Base-by-base conservation (phyloP, 2,888 invertebrate genomes). In the Hoplodrina blanda region DNA sequence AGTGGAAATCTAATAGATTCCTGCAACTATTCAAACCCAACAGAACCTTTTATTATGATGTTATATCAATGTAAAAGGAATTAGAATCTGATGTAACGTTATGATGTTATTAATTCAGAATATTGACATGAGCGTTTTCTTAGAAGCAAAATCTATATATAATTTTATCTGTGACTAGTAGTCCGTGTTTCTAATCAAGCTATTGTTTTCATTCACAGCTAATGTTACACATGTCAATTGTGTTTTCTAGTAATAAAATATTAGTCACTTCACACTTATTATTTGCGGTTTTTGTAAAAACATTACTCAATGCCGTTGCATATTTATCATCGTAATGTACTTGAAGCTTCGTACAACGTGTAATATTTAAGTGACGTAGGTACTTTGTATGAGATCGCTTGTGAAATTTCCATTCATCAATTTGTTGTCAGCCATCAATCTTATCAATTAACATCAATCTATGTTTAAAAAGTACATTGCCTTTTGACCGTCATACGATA, bases 221-320 rank as follows among this genome's bases (percentile, higher is more conserved):
- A 59, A 62, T 67, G 65, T 69, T 50, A 66, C n/a, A 61, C 59
- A 75, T 56, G 71, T 59, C 76, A 70, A 81, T 67, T 80, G 76
- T 74, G 57, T 81, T 61, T 68, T 72, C 54, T 56, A 61, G 56
- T 62, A 69, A 62, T 60, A 54, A 62, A 53, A 57, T 69, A 76
- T 78, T 75, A 74, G 33, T 76, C 59, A 84, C 71, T 74, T 69
- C 60, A 70, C 73, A 73, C 67, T 49, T 65, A 66, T 76, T 82
- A 69, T 77, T 75, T 61, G 67, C 61, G 72, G 72, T 69, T 78
- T 76, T 73, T 60, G 73, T 74, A 68, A 82, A 69, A 80, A 69
- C 60, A 64, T 78, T 73, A 66, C 68, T 82, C 84, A 80, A 78
- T 82, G 78, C 68, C 80, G 60, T 69, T 65, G 64, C 57, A 50